Conservation (phyloP, 2,888 invertebrate species). For the Charanyca ferruginea region DNA sequence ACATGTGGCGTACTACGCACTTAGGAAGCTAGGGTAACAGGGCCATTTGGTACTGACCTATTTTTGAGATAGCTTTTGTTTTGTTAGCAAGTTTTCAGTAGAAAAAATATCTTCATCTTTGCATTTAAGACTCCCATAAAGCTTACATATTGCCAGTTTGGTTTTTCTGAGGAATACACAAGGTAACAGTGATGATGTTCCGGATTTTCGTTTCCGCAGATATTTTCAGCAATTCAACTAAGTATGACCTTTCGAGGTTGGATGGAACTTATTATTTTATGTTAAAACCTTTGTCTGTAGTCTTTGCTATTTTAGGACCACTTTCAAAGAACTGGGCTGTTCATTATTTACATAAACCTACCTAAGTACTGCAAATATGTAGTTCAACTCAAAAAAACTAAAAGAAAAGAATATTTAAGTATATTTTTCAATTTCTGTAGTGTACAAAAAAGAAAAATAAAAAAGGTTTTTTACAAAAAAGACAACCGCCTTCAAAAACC, state of each 20-base stretch:
- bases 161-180: not conserved
- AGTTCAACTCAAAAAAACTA: not conserved
- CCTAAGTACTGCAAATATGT: not conserved
- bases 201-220: not conserved
- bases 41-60: constrained; percentile 32
- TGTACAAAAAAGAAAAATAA: too few relatives aligned
- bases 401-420: too few relatives aligned
- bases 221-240: not conserved
- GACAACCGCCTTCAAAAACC: too few relatives aligned
- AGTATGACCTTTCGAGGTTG: not conserved
- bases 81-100: constrained; percentile 7
- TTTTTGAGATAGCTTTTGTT: constrained; percentile 25
- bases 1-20: constrained; percentile 42
- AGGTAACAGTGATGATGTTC: not conserved
- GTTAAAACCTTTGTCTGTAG: not conserved
- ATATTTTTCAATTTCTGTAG: too few relatives aligned
- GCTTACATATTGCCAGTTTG: too few relatives aligned
- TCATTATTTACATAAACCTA: too few relatives aligned
- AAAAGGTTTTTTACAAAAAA: too few relatives aligned
- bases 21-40: constrained; percentile 19
- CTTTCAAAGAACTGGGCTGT: not conserved
- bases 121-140: not conserved
- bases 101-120: not conserved
- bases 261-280: constrained; percentile 1
- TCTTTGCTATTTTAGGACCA: constrained; percentile 15